phyloP scores from a whole-genome alignment of 2,113 vertebrate genomes.

The Cyphomyrus discorhynchus region DNA sequence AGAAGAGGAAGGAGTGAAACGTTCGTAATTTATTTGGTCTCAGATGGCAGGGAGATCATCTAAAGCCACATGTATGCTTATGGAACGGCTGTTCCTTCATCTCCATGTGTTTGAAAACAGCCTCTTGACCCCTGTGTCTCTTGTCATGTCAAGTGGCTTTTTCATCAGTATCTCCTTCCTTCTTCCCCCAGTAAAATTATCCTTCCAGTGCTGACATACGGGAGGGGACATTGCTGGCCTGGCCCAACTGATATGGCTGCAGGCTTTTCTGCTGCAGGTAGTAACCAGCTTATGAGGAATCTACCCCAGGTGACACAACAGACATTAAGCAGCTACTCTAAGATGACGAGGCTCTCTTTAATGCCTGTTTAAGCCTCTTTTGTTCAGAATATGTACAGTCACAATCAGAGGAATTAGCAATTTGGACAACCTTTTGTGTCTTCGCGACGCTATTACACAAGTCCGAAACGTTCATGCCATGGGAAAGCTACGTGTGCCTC shows the following conservation, averaged over 20 bases:
- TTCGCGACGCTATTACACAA: background rate
- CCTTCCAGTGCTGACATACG: background rate
- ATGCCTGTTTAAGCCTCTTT: background rate
- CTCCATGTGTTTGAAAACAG: slow-evolving; percentile 3
- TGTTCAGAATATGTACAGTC: background rate
- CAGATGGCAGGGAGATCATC: background rate
- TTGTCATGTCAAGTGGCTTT: slow-evolving; percentile 17
- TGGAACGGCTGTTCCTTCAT: background rate
- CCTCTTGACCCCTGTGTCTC: slow-evolving; percentile 14
- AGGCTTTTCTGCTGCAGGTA: background rate
- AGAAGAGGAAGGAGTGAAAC: background rate
- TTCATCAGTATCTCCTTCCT: slow-evolving; percentile 2
- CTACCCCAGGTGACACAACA: background rate
- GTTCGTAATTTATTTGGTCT: background rate
- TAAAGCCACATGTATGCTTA: background rate
- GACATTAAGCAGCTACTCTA: background rate
- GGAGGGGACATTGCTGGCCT: background rate
- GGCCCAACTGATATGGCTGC: background rate
- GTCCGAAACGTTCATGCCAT: background rate
- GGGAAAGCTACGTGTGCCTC: background rate
- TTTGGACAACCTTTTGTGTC: background rate
- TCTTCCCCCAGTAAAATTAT: slow-evolving; percentile 1
- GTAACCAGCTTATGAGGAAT: background rate
- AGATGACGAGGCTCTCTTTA: background rate
- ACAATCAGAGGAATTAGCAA: background rate